Base-by-base conservation (phyloP, 2,113 vertebrate species). In the Andinoacara biseriatus region DNA sequence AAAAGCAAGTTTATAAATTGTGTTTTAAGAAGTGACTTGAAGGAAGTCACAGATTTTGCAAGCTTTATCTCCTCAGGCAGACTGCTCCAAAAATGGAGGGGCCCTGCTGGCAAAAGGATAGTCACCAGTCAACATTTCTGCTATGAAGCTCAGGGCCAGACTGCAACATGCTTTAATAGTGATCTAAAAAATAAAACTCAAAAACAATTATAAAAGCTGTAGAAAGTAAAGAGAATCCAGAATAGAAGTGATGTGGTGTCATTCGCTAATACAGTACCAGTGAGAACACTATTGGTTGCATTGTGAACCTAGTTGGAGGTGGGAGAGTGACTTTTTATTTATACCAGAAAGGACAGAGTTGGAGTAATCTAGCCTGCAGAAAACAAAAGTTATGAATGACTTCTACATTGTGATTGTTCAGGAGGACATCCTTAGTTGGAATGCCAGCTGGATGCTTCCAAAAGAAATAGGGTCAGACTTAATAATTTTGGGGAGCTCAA, bases 11-110 rank as follows among this genome's bases (percentile, higher is more conserved):
- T 69, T 3, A 69, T 20, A 18, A 72, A 72, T 31, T 72, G 65
- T 52, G 43, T 72, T 72, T 52, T 18, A 14, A 52, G 46, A 31
- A 72, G 24, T 52, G 17, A 72, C 65, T 31, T 72, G 43, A 72
- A 31, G 17, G 18, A 52, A 31, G 43, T 72, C 24, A 52, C 2
- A 5, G 46, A 49, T 14, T 29, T 46, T 72, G 26, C 20, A n/a
- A 10, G 9, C 54, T n/a, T 56, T n/a, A n/a, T 54, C 49, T 54
- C 18, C 7, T 56, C 54, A 56, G 54, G 20, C 54, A n/a, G 20
- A 10, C 8, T 10, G 9, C 10, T 56, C 20, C 20, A n/a, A 22
- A 22, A 56, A n/a, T 26, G 6, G 54, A 57, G 20, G 20, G 46
- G 3, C 49, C 26, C 65, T 29, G 10, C 24, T 49, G 63, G 26